A percentile compares a stretch with the other conserved stretches of the same genome.
These are phyloP conservation scores for Hydrophis major DNA, from an alignment of 2,797 vertebrate species.

Conservation along the genomic window DNA sequence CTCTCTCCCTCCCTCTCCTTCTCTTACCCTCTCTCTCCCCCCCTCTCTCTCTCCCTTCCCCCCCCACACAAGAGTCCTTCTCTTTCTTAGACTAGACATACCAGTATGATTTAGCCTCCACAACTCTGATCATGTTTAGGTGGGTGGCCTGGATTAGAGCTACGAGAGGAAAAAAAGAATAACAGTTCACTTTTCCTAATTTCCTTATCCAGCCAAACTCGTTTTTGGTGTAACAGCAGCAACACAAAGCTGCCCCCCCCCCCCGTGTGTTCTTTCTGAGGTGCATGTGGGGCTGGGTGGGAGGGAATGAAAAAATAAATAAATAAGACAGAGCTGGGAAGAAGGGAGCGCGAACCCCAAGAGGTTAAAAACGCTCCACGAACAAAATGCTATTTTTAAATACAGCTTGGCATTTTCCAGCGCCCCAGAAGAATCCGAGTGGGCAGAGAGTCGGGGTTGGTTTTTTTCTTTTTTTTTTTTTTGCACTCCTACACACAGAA, in stretches of 20 bases:
- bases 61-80: not conserved
- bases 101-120: not conserved
- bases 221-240: not conserved
- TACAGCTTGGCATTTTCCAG: not conserved
- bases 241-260: not conserved
- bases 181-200: not conserved
- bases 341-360: not conserved
- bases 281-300: not conserved
- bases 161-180: not conserved
- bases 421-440: not conserved
- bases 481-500: not conserved
- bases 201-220: not conserved
- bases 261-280: not conserved
- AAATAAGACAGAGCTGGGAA: not conserved
- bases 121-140: not conserved
- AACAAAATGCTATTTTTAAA: slow-evolving; percentile 12
- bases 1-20: no score
- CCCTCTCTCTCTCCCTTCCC: no score
- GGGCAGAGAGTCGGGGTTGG: not conserved
- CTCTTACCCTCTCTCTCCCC: no score
- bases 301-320: no score
- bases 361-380: not conserved
- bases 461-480: no score
- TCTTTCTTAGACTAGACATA: not conserved
- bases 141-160: not conserved